Evolutionary conservation across 2,797 vertebrate genomes (phyloP).

Genomic region (Neosalanx taihuensis): DNA sequence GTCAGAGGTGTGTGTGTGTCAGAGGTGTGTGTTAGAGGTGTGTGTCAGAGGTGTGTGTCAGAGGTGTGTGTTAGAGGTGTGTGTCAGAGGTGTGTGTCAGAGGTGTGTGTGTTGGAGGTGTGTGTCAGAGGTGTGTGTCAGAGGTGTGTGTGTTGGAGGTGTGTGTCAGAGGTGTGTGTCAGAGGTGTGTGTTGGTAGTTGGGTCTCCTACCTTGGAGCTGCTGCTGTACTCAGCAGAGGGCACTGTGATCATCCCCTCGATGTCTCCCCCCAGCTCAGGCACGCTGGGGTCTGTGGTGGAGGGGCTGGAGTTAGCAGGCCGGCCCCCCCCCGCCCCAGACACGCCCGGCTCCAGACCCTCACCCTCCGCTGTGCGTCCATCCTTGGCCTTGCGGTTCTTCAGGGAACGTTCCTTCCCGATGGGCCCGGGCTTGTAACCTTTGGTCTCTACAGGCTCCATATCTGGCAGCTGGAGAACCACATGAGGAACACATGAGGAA

Average conservation of each 20-base stretch:
- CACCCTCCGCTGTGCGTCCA: slow-evolving; percentile 83
- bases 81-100: no score
- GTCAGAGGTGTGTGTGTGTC: no score
- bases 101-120: no score
- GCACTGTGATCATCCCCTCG: slow-evolving; percentile 94
- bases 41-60: no score
- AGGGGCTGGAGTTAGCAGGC: slow-evolving; percentile 80
- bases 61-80: no score
- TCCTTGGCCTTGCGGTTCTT: slow-evolving; percentile 98
- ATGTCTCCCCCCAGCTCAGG: slow-evolving; percentile 88
- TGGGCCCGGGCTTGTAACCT: slow-evolving; percentile 97
- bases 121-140: no score
- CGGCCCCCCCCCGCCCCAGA: slow-evolving; percentile 68
- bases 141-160: no score
- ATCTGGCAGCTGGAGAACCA: slow-evolving; percentile 83
- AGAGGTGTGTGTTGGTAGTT: no score
- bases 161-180: no score
- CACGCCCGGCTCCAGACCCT: slow-evolving; percentile 83
- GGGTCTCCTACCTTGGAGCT: slow-evolving; percentile 82
- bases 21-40: no score
- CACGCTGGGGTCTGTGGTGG: slow-evolving; percentile 81
- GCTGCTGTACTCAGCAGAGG: slow-evolving; percentile 86
- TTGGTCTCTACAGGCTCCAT: slow-evolving; percentile 90
- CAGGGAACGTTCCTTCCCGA: slow-evolving; percentile 95
- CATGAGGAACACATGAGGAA: background rate